Conservation (phyloP, 2,888 invertebrate species). For the Eledone cirrhosa region DNA sequence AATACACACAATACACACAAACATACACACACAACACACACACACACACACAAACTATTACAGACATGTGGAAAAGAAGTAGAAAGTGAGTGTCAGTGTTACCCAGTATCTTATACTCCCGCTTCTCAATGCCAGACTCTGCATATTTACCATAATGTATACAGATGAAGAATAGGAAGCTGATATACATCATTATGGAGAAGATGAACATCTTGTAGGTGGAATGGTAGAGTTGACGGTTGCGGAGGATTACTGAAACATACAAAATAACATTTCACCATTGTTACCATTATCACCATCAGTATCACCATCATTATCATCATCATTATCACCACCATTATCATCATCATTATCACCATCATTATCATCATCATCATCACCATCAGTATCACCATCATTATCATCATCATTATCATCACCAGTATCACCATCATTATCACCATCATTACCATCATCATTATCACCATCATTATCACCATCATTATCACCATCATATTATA, state of each 20-base stretch:
- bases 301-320: too few relatives aligned
- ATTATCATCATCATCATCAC: too few relatives aligned
- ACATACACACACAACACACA: neutral
- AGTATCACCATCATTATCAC: too few relatives aligned
- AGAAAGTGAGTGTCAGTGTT: neutral
- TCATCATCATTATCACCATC: too few relatives aligned
- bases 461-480: too few relatives aligned
- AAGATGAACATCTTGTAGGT: conserved; percentile 86
- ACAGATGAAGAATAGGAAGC: conserved; percentile 77
- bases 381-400: too few relatives aligned
- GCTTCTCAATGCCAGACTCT: conserved; percentile 72
- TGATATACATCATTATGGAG: conserved; percentile 76
- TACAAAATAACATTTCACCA: neutral
- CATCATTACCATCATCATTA: too few relatives aligned
- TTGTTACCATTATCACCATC: neutral
- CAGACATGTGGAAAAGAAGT: neutral
- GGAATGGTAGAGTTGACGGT: conserved; percentile 83
- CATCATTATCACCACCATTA: too few relatives aligned
- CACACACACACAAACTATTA: conserved; percentile 4
- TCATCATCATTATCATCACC: too few relatives aligned
- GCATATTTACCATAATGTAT: conserved; percentile 82
- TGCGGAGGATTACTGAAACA: conserved; percentile 76
- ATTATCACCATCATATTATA: too few relatives aligned
- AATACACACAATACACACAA: too few relatives aligned
- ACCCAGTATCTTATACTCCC: conserved; percentile 50